These are phyloP conservation scores for Scaptomyza cyrtandrae DNA, from an alignment of 2,888 invertebrate species.

Conservation along the genomic window DNA sequence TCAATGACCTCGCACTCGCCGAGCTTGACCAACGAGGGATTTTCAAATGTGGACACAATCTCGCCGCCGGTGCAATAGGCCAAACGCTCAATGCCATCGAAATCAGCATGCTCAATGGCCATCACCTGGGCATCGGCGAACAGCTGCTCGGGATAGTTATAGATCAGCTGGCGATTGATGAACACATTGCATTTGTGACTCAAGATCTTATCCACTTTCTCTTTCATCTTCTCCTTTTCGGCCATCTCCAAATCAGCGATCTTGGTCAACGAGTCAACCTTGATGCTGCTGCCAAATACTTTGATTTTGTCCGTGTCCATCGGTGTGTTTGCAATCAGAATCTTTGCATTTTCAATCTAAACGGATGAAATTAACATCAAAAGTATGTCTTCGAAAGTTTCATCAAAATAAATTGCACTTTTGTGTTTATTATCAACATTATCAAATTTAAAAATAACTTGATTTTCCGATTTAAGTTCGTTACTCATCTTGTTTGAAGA, in stretches of 20 bases:
- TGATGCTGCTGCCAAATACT: constrained; percentile 97
- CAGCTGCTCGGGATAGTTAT: constrained; percentile 99
- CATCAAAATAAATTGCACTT: neutral
- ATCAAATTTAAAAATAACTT: neutral
- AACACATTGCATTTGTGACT: constrained; percentile 98
- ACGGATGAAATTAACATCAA: constrained; percentile 6
- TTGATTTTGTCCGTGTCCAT: constrained; percentile 99
- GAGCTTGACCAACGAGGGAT: constrained; percentile 95
- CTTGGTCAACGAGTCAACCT: constrained; percentile 96
- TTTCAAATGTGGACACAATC: constrained; percentile 99
- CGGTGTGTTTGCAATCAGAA: constrained; percentile 99
- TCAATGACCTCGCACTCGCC: constrained; percentile 98
- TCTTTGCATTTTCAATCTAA: constrained; percentile 95
- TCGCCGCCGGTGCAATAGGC: constrained; percentile 99
- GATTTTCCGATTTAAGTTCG: neutral
- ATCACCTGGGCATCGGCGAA: constrained; percentile 99
- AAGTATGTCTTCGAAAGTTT: neutral
- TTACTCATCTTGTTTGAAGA: neutral
- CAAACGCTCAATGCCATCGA: constrained; percentile 98
- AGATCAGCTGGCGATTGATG: constrained; percentile 99
- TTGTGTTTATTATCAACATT: neutral
- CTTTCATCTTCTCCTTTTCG: constrained; percentile 99
- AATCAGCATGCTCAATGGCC: constrained; percentile 99
- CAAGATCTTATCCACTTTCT: constrained; percentile 98
- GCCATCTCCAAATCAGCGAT: constrained; percentile 98